Evolutionary conservation across 1,140 invertebrate genomes (phyloP), one percentile per base, ranked within the genome.

Genomic region (Rhizoglyphus robini): DNA sequence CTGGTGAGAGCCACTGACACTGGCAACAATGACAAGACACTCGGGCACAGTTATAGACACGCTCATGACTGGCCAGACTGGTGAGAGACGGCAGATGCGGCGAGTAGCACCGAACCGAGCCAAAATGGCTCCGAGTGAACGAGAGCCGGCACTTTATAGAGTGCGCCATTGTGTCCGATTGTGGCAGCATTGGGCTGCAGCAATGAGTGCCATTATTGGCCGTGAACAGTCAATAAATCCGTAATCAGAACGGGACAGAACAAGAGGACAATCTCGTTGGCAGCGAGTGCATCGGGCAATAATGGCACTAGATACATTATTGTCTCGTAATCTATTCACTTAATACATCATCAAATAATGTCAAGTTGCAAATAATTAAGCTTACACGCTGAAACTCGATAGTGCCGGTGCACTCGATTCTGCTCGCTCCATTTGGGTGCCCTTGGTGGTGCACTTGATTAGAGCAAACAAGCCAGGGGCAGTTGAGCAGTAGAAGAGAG

Each of bases 71-170:
- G 8, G 31, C 8, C 23, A 8, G 20, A 8, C 18, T 20, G n/a
- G 61, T 36, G 58, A 63, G 57, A 67, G 1, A 47, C 36, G 65
- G 36, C 18, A 67, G 65, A 60, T 8, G 46, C 27, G 31, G 29
- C 1, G 61, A 63, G 34, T 49, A n/a, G n/a, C 36, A 60, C 34
- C 58, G 41, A 58, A 23, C 18, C 38, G 48, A 48, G 66, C 11
- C 32, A 71, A 32, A 66, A 15, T 23, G 61, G 47, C 30, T 57
- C 67, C 65, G 8, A 63, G 8, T 59, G 61, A 23, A 63, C 23
- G 47, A 61, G 32, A 47, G 32, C 20, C 23, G 51, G 51, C 23
- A 32, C 51, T 54, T 41, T 41, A 41, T 41, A 41, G 36, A 41
- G 51, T 25, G 23, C 15, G 41, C 41, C 41, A 54, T 54, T 54